Base-by-base conservation (phyloP, 2,113 vertebrate genomes). In the Eptatretus burgeri region DNA sequence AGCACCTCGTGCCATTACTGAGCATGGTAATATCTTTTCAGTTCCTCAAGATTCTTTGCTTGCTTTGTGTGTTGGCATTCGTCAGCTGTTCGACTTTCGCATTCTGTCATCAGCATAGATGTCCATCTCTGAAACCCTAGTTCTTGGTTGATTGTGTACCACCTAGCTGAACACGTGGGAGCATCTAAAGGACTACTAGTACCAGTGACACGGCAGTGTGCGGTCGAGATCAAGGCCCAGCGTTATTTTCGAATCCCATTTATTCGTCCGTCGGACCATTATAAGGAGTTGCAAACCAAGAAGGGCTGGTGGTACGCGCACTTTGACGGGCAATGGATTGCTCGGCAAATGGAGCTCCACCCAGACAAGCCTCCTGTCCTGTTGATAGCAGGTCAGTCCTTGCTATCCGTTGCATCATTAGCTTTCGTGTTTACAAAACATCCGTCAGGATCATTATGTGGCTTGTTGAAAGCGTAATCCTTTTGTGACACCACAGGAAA, bases 291-390 rank as follows among this genome's bases (percentile, higher is more conserved):
- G 0, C 80, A 83, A 74, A 77, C 67, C 70, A 93, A 86, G 75
- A 98, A 96, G 68, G 91, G 89, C 13, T 98, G 91, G 91, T 98
- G 91, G 91, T 98, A 93, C 1, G 89, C 91, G 0, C 91, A 98
- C 70, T 98, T 98, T 2, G 91, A 98, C 65, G 91, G 91, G 51
- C 77, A 82, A 0, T 98, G 89, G 89, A 95, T 98, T 66, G 91
- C 91, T 67, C 71, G 91, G 18, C 91, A 98, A 51, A 94, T 98
- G 91, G 89, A 95, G 67, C 82, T 98, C 17, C 89, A 94, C 64
- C 89, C 91, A 0, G 91, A 98, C 62, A 98, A 98, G 69, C 79
- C 83, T 2, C 91, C 91, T 68, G 85, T 98, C 68, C 72, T 98
- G 18, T 81, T 98, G 62, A 87, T 98, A 69, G 89, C 89, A 2